These are phyloP conservation scores for Stramonita haemastoma DNA, from an alignment of 2,888 invertebrate genomes.

Conservation along the genomic window DNA sequence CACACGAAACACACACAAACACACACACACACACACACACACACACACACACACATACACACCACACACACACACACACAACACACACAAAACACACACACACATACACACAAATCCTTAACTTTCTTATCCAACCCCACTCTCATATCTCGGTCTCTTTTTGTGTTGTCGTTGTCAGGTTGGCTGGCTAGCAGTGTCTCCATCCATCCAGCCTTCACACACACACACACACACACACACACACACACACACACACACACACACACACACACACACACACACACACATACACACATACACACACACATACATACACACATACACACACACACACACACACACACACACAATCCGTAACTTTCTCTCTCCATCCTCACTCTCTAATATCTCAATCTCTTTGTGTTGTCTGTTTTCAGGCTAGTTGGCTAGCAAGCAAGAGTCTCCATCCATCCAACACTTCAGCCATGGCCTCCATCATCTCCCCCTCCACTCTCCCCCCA, in stretches of 20 bases:
- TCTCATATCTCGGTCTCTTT: neutral
- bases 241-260: neutral
- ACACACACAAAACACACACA: neutral
- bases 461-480: neutral
- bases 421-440: neutral
- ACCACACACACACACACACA: neutral
- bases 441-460: too few relatives aligned
- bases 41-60: too few relatives aligned
- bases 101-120: neutral
- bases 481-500: neutral
- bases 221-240: neutral
- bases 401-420: neutral
- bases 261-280: neutral
- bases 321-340: too few relatives aligned
- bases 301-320: too few relatives aligned
- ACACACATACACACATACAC: too few relatives aligned
- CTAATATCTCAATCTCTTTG: neutral
- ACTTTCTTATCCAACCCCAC: neutral
- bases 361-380: constrained; percentile 1
- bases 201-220: too few relatives aligned
- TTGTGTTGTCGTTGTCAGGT: too few relatives aligned
- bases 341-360: neutral
- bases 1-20: too few relatives aligned
- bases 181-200: too few relatives aligned
- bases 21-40: too few relatives aligned